Conservation (phyloP, 2,888 invertebrate genomes). For the Stramonita haemastoma region DNA sequence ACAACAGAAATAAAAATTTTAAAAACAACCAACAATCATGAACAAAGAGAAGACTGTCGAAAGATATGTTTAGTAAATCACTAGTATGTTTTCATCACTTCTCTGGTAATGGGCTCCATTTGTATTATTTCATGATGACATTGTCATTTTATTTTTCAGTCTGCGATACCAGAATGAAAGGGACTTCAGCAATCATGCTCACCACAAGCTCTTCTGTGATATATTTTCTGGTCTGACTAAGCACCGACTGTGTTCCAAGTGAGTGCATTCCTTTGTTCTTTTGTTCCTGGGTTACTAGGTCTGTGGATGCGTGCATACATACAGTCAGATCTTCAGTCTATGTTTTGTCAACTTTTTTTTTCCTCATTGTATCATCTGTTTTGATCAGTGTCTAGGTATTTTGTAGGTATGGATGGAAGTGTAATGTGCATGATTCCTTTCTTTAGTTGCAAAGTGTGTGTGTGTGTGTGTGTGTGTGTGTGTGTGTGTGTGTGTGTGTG, state of each 20-base stretch:
- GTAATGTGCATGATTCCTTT: not conserved
- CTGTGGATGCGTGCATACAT: not conserved
- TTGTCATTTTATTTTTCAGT: slow-evolving; percentile 56
- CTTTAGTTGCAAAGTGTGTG: no score
- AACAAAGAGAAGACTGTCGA: no score
- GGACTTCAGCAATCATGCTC: slow-evolving; percentile 64
- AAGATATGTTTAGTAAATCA: no score
- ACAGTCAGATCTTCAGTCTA: not conserved
- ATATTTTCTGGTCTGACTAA: slow-evolving; percentile 70
- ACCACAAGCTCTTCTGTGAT: slow-evolving; percentile 64
- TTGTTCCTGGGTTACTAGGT: not conserved
- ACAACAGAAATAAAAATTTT: no score
- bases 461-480: not conserved
- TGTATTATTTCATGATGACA: not conserved
- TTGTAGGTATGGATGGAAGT: not conserved
- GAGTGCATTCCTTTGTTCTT: slow-evolving; percentile 48
- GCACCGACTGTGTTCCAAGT: slow-evolving; percentile 71
- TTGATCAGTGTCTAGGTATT: no score
- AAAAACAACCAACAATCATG: no score
- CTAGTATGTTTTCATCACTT: no score
- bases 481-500: not conserved
- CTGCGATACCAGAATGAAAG: slow-evolving; percentile 70
- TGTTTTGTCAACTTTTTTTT: no score
- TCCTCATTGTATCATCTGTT: no score
- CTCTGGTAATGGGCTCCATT: no score